Percentiles rank a stretch among this genome's conserved stretches.
These are phyloP conservation scores for Melinaea marsaeus DNA, from an alignment of 2,888 invertebrate genomes.

Conservation along the genomic window DNA sequence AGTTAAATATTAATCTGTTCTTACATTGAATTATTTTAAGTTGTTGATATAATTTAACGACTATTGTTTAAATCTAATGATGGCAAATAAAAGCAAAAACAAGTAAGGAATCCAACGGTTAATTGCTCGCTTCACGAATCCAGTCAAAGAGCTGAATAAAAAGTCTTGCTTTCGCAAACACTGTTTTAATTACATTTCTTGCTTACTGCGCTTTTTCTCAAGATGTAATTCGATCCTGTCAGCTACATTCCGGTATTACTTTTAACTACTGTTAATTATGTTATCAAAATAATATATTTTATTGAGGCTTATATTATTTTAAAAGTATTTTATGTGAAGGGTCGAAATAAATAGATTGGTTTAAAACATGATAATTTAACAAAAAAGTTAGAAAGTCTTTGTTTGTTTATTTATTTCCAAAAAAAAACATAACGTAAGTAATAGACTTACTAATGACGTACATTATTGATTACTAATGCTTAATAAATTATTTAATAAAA, in stretches of 20 bases:
- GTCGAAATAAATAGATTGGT: no score
- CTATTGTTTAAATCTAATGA: no score
- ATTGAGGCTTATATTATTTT: no score
- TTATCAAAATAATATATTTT: neutral
- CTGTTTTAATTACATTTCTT: slow-evolving; percentile 8
- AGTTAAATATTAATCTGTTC: neutral
- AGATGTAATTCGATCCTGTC: neutral
- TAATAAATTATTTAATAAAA: no score
- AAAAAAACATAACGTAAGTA: no score
- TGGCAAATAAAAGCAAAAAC: neutral
- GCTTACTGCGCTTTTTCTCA: slow-evolving; percentile 1
- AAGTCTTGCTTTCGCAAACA: slow-evolving; percentile 3
- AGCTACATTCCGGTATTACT: neutral
- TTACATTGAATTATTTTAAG: neutral
- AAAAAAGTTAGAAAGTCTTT: no score
- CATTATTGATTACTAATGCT: no score
- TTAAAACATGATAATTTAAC: no score
- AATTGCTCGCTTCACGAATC: neutral
- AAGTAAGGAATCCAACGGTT: neutral
- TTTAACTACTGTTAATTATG: neutral
- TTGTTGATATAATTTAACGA: neutral
- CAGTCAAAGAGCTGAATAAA: neutral
- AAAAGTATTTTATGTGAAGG: no score
- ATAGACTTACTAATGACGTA: no score
- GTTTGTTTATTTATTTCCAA: no score